Conservation (phyloP, 2,797 vertebrate species). For the Geotrypetes seraphini region DNA sequence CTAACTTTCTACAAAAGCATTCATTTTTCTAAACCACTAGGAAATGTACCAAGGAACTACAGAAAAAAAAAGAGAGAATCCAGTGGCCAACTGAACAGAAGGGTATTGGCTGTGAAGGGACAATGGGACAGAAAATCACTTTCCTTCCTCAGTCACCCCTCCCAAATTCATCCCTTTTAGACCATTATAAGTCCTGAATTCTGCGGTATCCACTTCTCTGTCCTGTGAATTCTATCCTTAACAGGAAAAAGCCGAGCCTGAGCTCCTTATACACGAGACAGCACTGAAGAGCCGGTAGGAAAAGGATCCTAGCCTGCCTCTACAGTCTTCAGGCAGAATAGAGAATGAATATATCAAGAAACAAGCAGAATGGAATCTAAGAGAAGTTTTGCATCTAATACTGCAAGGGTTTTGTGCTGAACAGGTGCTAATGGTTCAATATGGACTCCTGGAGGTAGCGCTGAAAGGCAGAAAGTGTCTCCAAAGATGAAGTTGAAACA, state of each 20-base stretch:
- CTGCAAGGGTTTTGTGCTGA: neutral
- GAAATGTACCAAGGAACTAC: neutral
- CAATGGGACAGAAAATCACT: no score
- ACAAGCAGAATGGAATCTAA: neutral
- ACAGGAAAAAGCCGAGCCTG: no score
- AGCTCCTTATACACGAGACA: no score
- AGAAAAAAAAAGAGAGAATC: neutral
- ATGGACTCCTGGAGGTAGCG: neutral
- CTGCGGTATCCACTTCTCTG: no score
- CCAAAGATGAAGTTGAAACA: neutral
- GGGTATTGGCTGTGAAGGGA: neutral
- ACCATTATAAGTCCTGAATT: neutral
- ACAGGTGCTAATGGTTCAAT: neutral
- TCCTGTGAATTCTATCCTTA: no score
- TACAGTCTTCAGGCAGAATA: neutral
- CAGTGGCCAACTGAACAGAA: conserved; percentile 1
- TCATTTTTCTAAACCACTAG: neutral
- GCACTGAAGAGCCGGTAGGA: no score
- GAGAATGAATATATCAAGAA: neutral
- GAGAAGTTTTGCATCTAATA: no score
- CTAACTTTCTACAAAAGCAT: neutral
- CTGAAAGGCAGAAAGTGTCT: neutral
- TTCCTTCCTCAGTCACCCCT: no score
- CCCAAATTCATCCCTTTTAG: neutral
- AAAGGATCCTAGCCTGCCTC: neutral